phyloP scores from a whole-genome alignment of 2,888 invertebrate genomes.

The Brachypalpus laphriformis region DNA sequence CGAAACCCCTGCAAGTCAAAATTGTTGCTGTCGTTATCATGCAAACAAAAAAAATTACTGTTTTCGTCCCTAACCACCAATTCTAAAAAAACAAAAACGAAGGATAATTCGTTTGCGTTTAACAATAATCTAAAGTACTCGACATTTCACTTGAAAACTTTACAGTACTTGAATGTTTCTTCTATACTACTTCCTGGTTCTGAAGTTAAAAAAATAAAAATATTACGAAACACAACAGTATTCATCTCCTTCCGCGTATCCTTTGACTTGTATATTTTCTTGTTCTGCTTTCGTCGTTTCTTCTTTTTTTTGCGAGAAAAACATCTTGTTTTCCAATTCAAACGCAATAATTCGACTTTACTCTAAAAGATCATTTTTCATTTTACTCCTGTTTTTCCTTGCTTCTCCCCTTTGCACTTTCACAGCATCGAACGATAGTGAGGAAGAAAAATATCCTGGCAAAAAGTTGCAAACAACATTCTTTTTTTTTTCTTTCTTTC shows the following conservation, averaged over 20 bases:
- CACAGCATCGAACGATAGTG: background rate
- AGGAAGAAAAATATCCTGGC: background rate
- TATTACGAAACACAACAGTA: background rate
- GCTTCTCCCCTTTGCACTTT: no score
- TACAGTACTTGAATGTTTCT: conserved; percentile 17
- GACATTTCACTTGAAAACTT: conserved; percentile 37
- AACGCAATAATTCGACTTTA: conserved; percentile 60
- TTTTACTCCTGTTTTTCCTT: conserved; percentile 1
- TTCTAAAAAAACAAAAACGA: background rate
- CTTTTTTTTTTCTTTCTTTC: conserved; percentile 2
- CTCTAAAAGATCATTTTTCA: conserved; percentile 61
- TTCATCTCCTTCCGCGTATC: conserved; percentile 29
- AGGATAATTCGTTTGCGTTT: conserved; percentile 8
- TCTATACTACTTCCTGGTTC: background rate
- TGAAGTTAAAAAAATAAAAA: background rate
- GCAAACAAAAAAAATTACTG: no score
- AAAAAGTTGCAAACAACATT: conserved; percentile 25
- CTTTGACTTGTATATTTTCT: conserved; percentile 16
- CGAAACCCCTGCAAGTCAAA: background rate
- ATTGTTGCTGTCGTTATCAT: no score
- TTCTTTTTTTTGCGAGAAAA: conserved; percentile 16
- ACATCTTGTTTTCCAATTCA: conserved; percentile 67
- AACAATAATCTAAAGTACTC: conserved; percentile 33
- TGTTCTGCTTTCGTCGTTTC: background rate
- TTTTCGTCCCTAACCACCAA: conserved; percentile 8